phyloP scores from a whole-genome alignment of 2,113 vertebrate species.

The Lanius collurio region DNA sequence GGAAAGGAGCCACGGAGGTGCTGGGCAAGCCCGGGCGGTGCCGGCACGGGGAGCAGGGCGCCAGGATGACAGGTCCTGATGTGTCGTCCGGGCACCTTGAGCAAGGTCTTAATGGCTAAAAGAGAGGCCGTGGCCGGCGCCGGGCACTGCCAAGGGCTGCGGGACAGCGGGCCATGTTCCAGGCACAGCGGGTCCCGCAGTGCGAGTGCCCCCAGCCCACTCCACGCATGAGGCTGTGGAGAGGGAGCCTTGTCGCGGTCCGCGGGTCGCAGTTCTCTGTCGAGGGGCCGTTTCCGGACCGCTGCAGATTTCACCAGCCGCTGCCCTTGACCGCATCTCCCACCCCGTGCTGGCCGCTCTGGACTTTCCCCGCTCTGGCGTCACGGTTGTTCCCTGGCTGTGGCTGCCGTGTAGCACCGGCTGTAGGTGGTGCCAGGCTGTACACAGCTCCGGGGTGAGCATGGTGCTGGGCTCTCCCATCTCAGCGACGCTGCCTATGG shows the following conservation, averaged over 20 bases:
- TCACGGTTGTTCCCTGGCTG: conserved; percentile 29
- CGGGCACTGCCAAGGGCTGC: background rate
- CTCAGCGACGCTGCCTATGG: fast-evolving
- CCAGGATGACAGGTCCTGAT: background rate
- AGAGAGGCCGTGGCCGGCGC: fast-evolving
- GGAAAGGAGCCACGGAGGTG: fast-evolving
- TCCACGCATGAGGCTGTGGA: fast-evolving
- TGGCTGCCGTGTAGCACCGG: background rate
- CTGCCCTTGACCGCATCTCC: conserved; percentile 4
- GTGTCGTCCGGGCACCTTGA: background rate
- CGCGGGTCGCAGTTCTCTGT: background rate
- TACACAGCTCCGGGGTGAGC: fast-evolving
- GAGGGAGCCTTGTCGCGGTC: background rate
- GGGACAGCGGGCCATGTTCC: fast-evolving
- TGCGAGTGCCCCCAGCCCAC: fast-evolving
- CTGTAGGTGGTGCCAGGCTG: background rate
- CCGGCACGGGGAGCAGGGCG: fast-evolving
- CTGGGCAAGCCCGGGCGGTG: background rate
- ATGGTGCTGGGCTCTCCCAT: fast-evolving
- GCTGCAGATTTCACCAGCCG: background rate
- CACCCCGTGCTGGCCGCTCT: background rate
- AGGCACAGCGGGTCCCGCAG: background rate
- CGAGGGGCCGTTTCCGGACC: fast-evolving
- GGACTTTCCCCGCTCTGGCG: conserved; percentile 53
- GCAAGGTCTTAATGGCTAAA: background rate